Base-by-base conservation (phyloP, 2,888 invertebrate species). In the Zelleria hepariella region DNA sequence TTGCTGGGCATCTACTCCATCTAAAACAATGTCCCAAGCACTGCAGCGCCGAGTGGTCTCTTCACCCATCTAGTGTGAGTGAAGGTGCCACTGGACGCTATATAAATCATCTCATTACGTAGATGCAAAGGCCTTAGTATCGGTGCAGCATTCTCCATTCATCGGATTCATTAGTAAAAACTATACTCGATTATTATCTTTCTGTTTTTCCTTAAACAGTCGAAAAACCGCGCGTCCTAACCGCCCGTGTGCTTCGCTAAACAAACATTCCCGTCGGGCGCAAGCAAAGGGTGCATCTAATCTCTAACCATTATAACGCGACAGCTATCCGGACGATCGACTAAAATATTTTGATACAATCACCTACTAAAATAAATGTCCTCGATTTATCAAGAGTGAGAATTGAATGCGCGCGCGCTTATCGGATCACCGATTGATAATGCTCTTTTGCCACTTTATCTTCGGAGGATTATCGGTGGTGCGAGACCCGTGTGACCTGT, bases 321-420 rank as follows among this genome's bases (percentile, higher is more conserved):
- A 86, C 86, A 80, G 75, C 86, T 83, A 86, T 85, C 84, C 82
- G 64, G 59, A 10, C 68, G 75, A 77, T 77, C 74, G 72, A 77
- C 77, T 82, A 77, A 84, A 87, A 88, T 86, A 87, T 88, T 87
- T 83, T 86, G 87, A 88, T 87, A 83, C 80, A 82, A 87, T 86
- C 86, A 76, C 73, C 61, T n/a, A 15, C 66, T 63, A 72, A 82
- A 81, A 87, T 83, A 80, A 86, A 88, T 88, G 86, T 77, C 72
- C 72, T 70, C 83, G 70, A 87, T 88, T 86, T 84, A 84, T 87
- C 87, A 86, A 76, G 68, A 68, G 67, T 68, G 18, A 21, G 52
- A 18, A 25, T 64, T 67, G 67, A 72, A 76, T 75, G 75, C 72
- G 67, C 65, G 66, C 67, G 65, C 70, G 60, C 70, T 72, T 75